Evolutionary conservation across 2,113 vertebrate genomes (phyloP), one percentile per base, ranked within the genome.

Genomic region (Eurypyga helias): DNA sequence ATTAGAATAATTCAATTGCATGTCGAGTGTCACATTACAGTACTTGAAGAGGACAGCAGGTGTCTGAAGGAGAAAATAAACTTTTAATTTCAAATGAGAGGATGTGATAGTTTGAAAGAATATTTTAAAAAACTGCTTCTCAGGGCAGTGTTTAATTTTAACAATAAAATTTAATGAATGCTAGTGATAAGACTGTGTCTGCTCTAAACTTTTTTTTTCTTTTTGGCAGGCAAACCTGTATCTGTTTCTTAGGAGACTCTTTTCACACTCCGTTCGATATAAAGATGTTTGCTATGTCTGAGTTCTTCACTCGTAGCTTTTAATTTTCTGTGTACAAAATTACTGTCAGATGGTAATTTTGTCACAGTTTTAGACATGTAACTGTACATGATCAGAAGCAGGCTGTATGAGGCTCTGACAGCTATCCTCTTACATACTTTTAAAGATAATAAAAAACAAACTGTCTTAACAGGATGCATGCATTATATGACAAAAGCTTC

Each of bases 41-140:
- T 86, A 78, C 78, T 94, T 94, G 90, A 96, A 97, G 95, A 95
- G 96, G 97, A 97, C 96, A 97, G 97, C 95, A 97, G 97, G 80
- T 97, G 93, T 97, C 89, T 97, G 83, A 96, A 97, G 67, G 71
- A 96, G 93, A 96, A 94, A 96, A 96, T 97, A 96, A 98, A 97
- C 96, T 81, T 97, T 98, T 97, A 97, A 97, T 98, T 87, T 97
- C 89, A 95, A 93, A 79, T 97, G 89, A 97, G 96, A 96, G 70
- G 67, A 80, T 87, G 92, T 95, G 83, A 54, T 89, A 85, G 75
- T 84, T 96, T 83, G 93, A 87, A 95, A 73, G 85, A 97, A 91
- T 91, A 88, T 92, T 94, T 97, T 93, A 89, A 66, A 95, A 93
- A 29, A 65, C 75, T 92, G 52, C 52, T 85, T 93, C 58, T 95